Evolutionary conservation across 2,888 invertebrate genomes (phyloP).

Genomic region (Plebejus anna): DNA sequence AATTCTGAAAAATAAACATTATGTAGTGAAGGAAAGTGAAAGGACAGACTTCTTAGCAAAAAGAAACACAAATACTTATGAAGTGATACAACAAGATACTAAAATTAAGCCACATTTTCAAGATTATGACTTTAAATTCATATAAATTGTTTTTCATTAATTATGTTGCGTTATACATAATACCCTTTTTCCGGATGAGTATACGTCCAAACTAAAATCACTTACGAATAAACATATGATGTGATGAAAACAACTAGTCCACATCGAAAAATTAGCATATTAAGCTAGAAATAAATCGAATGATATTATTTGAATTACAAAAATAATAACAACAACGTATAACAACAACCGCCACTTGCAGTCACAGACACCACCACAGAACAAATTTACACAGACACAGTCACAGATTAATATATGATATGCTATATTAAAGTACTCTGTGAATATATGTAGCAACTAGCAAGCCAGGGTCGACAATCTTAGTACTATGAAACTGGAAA

Average conservation of each 20-base stretch:
- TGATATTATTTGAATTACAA: slow-evolving; percentile 32
- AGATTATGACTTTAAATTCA: not conserved
- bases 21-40: slow-evolving; percentile 42
- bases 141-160: not conserved
- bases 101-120: not conserved
- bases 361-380: no score
- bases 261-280: slow-evolving; percentile 72
- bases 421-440: no score
- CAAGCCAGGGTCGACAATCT: no score
- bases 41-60: slow-evolving; percentile 32
- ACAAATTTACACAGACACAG: no score
- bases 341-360: slow-evolving; percentile 32
- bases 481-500: no score
- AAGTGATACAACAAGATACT: not conserved
- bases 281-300: slow-evolving; percentile 41
- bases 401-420: not conserved
- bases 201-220: slow-evolving; percentile 37
- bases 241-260: slow-evolving; percentile 60
- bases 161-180: not conserved
- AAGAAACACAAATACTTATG: not conserved
- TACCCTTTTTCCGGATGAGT: not conserved
- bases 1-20: slow-evolving; percentile 55
- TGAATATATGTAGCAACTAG: no score
- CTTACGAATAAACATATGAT: slow-evolving; percentile 69
- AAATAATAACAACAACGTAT: slow-evolving; percentile 36